These are phyloP conservation scores for Artemia sp. DNA, from an alignment of 2,888 invertebrate species.

Conservation along the genomic window DNA sequence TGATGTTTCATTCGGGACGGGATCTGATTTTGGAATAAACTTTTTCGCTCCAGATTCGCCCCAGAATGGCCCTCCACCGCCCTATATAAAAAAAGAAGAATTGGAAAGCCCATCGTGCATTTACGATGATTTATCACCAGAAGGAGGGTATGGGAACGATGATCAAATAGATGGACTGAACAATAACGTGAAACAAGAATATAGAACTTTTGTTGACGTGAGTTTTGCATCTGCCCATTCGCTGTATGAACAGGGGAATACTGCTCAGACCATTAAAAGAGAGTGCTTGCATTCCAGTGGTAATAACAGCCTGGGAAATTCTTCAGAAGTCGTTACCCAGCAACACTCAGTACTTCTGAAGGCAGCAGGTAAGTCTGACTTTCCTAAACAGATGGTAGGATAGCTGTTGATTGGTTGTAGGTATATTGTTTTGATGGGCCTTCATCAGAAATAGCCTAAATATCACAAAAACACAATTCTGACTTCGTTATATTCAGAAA, in stretches of 20 bases:
- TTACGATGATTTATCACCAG: background rate
- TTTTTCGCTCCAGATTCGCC: slow-evolving; percentile 44
- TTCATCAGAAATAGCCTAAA: no score
- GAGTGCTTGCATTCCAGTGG: background rate
- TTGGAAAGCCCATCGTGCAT: slow-evolving; percentile 22
- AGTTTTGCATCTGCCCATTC: slow-evolving; percentile 1
- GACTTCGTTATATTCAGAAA: no score
- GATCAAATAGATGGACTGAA: slow-evolving; percentile 10
- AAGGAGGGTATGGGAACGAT: background rate
- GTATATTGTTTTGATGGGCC: no score
- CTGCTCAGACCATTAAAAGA: background rate
- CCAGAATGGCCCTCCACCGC: slow-evolving; percentile 34
- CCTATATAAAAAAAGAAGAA: slow-evolving; percentile 35
- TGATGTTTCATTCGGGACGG: slow-evolving; percentile 53
- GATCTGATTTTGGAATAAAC: slow-evolving; percentile 58
- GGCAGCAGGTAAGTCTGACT: background rate
- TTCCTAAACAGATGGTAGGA: no score
- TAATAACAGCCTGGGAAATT: background rate
- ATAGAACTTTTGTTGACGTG: background rate
- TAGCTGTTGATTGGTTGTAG: no score
- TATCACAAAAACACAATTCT: no score
- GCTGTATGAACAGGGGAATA: slow-evolving; percentile 7
- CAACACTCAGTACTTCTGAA: background rate
- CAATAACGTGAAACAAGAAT: slow-evolving; percentile 8
- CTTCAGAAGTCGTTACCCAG: slow-evolving; percentile 6